Conservation (phyloP, 2,888 invertebrate species). For the Hetaerina titia region DNA sequence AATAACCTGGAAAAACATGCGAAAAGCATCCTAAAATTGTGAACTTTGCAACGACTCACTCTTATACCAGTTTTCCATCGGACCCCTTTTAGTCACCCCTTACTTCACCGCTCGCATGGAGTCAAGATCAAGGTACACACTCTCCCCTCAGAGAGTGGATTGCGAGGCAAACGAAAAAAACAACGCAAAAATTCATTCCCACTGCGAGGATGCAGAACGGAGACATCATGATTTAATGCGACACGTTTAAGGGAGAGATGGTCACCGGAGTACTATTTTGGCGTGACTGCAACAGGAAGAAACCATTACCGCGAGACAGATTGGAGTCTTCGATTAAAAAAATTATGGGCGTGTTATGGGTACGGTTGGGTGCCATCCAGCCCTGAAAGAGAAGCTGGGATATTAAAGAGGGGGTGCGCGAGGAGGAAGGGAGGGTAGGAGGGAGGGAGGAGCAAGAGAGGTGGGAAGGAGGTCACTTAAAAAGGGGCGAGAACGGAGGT, state of each 20-base stretch:
- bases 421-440: neutral
- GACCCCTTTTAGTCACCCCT: neutral
- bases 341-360: constrained; percentile 47
- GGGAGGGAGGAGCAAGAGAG: neutral
- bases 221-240: constrained; percentile 62
- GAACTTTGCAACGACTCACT: neutral
- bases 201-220: constrained; percentile 45
- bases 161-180: neutral
- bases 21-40: too few relatives aligned
- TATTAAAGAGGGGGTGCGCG: constrained; percentile 5
- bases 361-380: constrained; percentile 42
- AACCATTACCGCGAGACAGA: constrained; percentile 65
- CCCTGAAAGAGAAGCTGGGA: neutral
- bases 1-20: too few relatives aligned
- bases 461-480: neutral
- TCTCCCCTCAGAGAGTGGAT: neutral
- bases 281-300: constrained; percentile 67
- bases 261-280: constrained; percentile 18
- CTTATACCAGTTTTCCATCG: neutral
- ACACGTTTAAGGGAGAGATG: constrained; percentile 9
- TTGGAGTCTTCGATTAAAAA: constrained; percentile 64
- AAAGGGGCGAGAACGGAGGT: neutral
- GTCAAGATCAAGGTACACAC: neutral
- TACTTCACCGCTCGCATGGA: neutral
- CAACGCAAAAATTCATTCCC: constrained; percentile 33